Evolutionary conservation across 2,888 invertebrate species (phyloP).

Genomic region (Crepidodera aurea): DNA sequence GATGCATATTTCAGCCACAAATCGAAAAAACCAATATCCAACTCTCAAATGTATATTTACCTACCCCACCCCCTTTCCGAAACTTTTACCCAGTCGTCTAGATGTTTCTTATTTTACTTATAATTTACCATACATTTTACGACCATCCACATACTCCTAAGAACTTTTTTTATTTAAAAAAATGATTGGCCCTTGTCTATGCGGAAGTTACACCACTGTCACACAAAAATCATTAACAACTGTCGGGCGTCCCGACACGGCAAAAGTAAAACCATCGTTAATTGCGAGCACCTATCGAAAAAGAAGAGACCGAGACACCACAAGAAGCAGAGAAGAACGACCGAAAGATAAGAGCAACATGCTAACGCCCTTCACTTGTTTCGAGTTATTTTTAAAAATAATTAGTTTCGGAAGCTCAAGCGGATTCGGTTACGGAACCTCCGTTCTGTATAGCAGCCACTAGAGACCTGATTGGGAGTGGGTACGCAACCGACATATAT

Average conservation of each 20-base stretch:
- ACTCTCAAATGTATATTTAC: no score
- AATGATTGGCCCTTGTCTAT: no score
- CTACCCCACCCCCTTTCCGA: no score
- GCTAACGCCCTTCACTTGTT: slow-evolving; percentile 40
- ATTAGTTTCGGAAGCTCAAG: slow-evolving; percentile 56
- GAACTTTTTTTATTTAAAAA: no score
- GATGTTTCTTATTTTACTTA: no score
- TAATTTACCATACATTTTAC: no score
- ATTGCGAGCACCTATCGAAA: slow-evolving; percentile 45
- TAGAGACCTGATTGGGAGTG: slow-evolving; percentile 12
- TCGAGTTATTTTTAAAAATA: slow-evolving; percentile 55
- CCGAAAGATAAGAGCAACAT: slow-evolving; percentile 40
- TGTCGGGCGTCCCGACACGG: slow-evolving; percentile 28
- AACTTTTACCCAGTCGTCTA: no score
- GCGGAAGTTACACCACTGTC: slow-evolving; percentile 7
- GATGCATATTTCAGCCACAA: no score
- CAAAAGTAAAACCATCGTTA: slow-evolving; percentile 35
- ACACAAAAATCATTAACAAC: slow-evolving; percentile 39
- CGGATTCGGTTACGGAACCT: slow-evolving; percentile 38
- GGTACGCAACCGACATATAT: slow-evolving; percentile 5
- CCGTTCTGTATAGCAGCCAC: slow-evolving; percentile 20
- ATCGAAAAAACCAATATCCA: no score
- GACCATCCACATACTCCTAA: no score
- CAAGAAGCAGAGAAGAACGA: slow-evolving; percentile 5
- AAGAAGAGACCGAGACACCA: neutral